A percentile compares a stretch with the other conserved stretches of the same genome.
Evolutionary conservation across 2,113 vertebrate species (phyloP).

Genomic region (Melanerpes formicivorus): DNA sequence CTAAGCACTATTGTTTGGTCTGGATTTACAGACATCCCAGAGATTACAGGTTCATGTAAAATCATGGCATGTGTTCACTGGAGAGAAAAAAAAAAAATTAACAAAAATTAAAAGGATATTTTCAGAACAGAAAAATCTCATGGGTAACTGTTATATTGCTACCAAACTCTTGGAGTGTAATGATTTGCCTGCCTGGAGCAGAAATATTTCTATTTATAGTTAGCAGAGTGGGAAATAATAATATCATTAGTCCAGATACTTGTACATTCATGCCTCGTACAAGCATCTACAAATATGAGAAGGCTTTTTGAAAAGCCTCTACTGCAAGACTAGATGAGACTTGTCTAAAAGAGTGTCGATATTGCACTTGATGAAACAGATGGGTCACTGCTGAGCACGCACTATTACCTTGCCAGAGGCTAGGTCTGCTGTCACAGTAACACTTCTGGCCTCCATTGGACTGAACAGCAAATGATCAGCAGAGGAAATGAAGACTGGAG

Average conservation of each 20-base stretch:
- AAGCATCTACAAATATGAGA: neutral
- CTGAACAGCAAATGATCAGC: accelerated
- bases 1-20: neutral
- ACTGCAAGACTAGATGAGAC: constrained; percentile 8
- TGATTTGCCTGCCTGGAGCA: neutral
- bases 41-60: neutral
- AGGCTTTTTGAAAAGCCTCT: neutral
- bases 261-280: neutral
- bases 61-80: neutral
- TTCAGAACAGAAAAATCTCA: constrained; percentile 14
- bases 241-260: constrained; percentile 15
- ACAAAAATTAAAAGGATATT: neutral
- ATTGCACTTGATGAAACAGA: constrained; percentile 10
- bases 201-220: constrained; percentile 20
- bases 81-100: neutral
- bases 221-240: neutral
- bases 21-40: neutral
- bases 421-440: neutral
- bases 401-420: constrained; percentile 19
- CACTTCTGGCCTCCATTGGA: neutral
- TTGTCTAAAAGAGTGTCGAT: neutral
- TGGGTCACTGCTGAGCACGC: constrained; percentile 38
- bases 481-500: neutral
- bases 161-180: neutral
- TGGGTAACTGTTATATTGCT: neutral